Evolutionary conservation across 2,113 vertebrate genomes (phyloP).

Genomic region (Holacanthus passer): DNA sequence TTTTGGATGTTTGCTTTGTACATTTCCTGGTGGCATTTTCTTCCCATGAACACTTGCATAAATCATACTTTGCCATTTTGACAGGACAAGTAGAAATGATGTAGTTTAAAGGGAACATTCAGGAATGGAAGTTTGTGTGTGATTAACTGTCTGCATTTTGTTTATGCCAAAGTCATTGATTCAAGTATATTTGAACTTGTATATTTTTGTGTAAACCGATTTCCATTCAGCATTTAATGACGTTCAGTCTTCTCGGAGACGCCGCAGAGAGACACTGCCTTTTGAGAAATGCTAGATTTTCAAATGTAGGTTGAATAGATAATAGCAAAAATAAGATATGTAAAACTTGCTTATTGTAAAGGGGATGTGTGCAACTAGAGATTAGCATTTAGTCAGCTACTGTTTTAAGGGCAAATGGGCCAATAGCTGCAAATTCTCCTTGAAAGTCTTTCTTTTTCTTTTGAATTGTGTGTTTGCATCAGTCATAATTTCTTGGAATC

Average conservation of each 20-base stretch:
- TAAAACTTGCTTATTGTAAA: constrained; percentile 65
- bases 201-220: constrained; percentile 57
- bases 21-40: constrained; percentile 19
- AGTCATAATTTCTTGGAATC: constrained; percentile 22
- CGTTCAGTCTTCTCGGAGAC: constrained; percentile 42
- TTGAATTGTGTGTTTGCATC: constrained; percentile 2
- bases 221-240: constrained; percentile 64
- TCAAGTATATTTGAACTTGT: constrained; percentile 53
- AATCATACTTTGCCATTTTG: constrained; percentile 48
- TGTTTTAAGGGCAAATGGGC: constrained; percentile 65
- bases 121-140: constrained; percentile 44
- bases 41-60: constrained; percentile 48
- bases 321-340: constrained; percentile 35
- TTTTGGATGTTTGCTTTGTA: constrained; percentile 24
- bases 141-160: constrained; percentile 56
- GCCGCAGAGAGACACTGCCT: constrained; percentile 67
- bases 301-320: constrained; percentile 63
- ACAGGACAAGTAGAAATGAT: constrained; percentile 32
- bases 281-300: constrained; percentile 65
- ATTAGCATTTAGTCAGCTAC: constrained; percentile 64
- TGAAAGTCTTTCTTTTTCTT: constrained; percentile 1
- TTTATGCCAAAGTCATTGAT: constrained; percentile 85
- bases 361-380: constrained; percentile 80
- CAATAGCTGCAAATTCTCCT: constrained; percentile 49
- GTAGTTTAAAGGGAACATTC: constrained; percentile 60